Conservation (phyloP, 2,888 invertebrate genomes). For the Clitarchus hookeri region DNA sequence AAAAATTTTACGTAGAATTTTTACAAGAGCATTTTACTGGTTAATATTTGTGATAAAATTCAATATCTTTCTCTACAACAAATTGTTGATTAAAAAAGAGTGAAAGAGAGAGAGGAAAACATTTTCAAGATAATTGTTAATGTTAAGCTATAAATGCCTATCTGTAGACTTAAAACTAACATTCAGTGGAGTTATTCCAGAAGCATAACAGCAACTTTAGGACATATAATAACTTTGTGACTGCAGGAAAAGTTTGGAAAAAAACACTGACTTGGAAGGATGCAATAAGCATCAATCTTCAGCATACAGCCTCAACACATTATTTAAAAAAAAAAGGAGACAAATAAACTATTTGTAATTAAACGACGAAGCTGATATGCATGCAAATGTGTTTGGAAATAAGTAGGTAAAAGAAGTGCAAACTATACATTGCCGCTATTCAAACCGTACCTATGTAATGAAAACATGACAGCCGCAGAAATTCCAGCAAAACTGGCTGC, state of each 20-base stretch:
- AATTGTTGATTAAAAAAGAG: too few relatives aligned
- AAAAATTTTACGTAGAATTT: too few relatives aligned
- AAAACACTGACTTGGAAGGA: too few relatives aligned
- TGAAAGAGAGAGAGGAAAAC: neutral
- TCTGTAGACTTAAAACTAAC: neutral
- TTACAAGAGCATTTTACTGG: too few relatives aligned
- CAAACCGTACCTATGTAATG: conserved; percentile 55
- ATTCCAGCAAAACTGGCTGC: conserved; percentile 64
- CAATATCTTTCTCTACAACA: too few relatives aligned
- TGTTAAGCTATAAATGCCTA: neutral
- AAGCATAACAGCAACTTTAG: neutral
- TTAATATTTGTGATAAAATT: too few relatives aligned
- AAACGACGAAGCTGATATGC: neutral
- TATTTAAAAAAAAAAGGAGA: neutral
- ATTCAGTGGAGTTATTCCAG: neutral
- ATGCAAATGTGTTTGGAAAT: neutral
- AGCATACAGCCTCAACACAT: neutral
- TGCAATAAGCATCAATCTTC: neutral
- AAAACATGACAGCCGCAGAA: conserved; percentile 52
- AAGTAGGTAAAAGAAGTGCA: conserved; percentile 26
- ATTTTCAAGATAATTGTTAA: neutral
- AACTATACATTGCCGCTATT: conserved; percentile 21
- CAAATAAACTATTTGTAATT: neutral
- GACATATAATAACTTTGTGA: neutral
- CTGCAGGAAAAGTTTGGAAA: neutral